A percentile compares a stretch with the other conserved stretches of the same genome.
Conservation (phyloP, 2,797 vertebrate genomes). For the Hipposideros larvatus region DNA sequence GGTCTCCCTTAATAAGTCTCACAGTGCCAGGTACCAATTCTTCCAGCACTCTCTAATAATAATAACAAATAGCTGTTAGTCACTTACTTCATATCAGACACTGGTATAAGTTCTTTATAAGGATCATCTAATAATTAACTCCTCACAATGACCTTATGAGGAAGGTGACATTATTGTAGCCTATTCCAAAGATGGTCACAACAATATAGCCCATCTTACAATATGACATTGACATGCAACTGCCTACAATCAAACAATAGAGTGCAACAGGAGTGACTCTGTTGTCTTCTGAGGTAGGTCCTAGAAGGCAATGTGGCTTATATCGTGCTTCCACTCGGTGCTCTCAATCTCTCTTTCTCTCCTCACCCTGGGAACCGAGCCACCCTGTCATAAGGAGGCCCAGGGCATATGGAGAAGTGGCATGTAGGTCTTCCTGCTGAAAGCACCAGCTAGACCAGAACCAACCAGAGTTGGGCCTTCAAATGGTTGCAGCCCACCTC, state of each 20-base stretch:
- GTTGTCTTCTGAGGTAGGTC: not conserved
- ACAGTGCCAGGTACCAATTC: not conserved
- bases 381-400: not conserved
- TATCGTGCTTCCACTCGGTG: not conserved
- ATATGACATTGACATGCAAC: not conserved
- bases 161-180: not conserved
- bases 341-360: not conserved
- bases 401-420: not conserved
- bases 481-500: not conserved
- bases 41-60: not conserved
- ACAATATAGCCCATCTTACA: not conserved
- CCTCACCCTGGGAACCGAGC: not conserved
- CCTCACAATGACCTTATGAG: not conserved
- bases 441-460: not conserved
- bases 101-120: not conserved
- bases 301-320: not conserved
- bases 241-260: accelerated
- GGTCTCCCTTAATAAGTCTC: not conserved
- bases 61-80: not conserved
- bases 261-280: not conserved
- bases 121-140: not conserved
- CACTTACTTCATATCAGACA: not conserved
- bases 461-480: not conserved
- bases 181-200: not conserved
- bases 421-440: not conserved